These are phyloP conservation scores for Lepidochrysops patricia DNA, from an alignment of 2,888 invertebrate genomes.

Conservation along the genomic window DNA sequence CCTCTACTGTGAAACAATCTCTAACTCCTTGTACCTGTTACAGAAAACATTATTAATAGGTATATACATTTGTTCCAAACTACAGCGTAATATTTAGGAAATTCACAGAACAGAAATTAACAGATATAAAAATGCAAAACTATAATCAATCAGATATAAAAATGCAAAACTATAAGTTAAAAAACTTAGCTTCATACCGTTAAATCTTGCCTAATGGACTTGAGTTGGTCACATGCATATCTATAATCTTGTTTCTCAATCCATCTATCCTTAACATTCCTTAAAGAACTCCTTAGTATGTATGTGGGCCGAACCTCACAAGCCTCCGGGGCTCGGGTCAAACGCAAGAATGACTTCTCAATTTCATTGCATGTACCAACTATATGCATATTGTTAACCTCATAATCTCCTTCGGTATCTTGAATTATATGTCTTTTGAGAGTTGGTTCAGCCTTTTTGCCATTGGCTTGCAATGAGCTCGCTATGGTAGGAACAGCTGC, in stretches of 20 bases:
- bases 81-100: no score
- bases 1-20: constrained; percentile 95
- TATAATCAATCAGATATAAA: neutral
- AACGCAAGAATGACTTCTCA: constrained; percentile 95
- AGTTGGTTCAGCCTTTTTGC: constrained; percentile 43
- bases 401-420: constrained; percentile 82
- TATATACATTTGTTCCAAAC: no score
- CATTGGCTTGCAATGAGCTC: constrained; percentile 53
- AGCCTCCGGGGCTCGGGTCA: constrained; percentile 96
- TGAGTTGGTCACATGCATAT: constrained; percentile 98
- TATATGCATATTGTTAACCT: constrained; percentile 90
- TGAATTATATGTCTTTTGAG: constrained; percentile 61
- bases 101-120: no score
- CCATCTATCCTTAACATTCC: constrained; percentile 94
- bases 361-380: constrained; percentile 95
- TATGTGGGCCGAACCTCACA: constrained; percentile 92
- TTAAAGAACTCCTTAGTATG: constrained; percentile 88
- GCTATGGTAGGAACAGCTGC: constrained; percentile 63
- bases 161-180: neutral
- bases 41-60: constrained; percentile 14
- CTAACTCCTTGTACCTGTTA: constrained; percentile 94
- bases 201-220: constrained; percentile 98
- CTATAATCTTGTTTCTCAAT: constrained; percentile 92
- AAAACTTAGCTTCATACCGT: constrained; percentile 79
- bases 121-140: neutral